Evolutionary conservation across 1,140 invertebrate genomes (phyloP).

Genomic region (Lerema accius): DNA sequence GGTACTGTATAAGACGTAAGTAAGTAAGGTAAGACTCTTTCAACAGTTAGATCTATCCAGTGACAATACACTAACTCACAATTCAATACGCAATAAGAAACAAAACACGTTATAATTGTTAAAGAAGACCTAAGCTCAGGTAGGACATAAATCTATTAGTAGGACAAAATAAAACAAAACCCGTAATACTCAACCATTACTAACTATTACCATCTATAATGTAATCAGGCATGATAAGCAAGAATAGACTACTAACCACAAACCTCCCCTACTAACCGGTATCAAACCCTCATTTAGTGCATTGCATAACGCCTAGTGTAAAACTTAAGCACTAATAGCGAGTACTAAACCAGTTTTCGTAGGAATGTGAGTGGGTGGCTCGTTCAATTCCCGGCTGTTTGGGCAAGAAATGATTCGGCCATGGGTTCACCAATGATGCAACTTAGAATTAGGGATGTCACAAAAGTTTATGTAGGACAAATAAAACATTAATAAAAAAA

Average conservation of each 20-base stretch:
- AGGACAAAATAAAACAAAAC: too few relatives aligned
- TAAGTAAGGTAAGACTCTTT: too few relatives aligned
- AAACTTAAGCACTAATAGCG: slow-evolving; percentile 18
- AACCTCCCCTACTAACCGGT: not conserved
- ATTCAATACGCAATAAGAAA: too few relatives aligned
- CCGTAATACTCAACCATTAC: too few relatives aligned
- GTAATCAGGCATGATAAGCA: too few relatives aligned
- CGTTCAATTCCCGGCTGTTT: slow-evolving; percentile 30
- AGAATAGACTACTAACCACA: not conserved
- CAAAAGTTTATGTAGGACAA: not conserved
- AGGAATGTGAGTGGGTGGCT: slow-evolving; percentile 29
- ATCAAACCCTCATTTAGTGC: not conserved
- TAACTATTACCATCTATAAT: too few relatives aligned
- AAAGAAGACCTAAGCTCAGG: too few relatives aligned
- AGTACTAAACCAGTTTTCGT: slow-evolving; percentile 24
- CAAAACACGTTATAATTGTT: too few relatives aligned
- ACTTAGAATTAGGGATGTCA: slow-evolving; percentile 21
- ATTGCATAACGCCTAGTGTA: slow-evolving; percentile 10
- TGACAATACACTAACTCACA: too few relatives aligned
- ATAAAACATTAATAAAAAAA: not conserved
- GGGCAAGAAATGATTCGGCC: slow-evolving; percentile 27
- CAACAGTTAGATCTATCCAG: too few relatives aligned
- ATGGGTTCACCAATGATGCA: slow-evolving; percentile 21
- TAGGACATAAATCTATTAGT: too few relatives aligned
- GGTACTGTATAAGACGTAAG: too few relatives aligned